These are phyloP conservation scores for Oryzaephilus surinamensis DNA, from an alignment of 1,140 invertebrate species.

Conservation along the genomic window DNA sequence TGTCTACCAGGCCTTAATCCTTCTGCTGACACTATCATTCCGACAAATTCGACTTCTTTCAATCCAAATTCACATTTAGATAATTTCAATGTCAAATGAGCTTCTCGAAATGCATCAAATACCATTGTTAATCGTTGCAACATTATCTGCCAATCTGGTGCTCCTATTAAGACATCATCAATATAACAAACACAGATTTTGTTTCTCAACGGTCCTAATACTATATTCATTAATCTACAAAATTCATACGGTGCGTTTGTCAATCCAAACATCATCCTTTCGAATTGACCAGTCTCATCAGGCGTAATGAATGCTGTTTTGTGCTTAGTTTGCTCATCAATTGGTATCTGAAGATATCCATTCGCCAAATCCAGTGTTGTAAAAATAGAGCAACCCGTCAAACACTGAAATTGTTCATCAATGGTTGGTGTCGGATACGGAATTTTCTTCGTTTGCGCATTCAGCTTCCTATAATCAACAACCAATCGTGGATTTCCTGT, in stretches of 20 bases:
- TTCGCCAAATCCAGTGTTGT: constrained; percentile 9
- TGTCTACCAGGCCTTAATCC: no score
- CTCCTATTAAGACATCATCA: constrained; percentile 21
- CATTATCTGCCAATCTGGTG: constrained; percentile 15
- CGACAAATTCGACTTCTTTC: no score
- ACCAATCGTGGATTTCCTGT: constrained; percentile 6
- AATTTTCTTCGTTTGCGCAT: no score
- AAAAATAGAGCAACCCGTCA: constrained; percentile 5
- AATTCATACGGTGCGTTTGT: no score
- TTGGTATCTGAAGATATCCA: constrained; percentile 34
- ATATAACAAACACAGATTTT: constrained; percentile 21
- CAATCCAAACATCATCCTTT: constrained; percentile 34
- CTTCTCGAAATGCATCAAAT: constrained; percentile 15
- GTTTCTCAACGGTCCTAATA: constrained; percentile 21
- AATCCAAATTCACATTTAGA: no score
- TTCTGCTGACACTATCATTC: no score
- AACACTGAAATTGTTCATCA: constrained; percentile 9
- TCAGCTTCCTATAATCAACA: constrained; percentile 9
- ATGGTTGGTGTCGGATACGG: constrained; percentile 3
- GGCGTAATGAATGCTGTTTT: constrained; percentile 28
- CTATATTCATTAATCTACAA: constrained; percentile 24
- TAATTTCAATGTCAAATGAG: no score
- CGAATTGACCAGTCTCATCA: constrained; percentile 38
- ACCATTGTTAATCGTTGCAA: constrained; percentile 15
- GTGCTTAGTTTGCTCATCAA: constrained; percentile 36